Base-by-base conservation (phyloP, 2,888 invertebrate species). In the Ferdinandea cuprea region DNA sequence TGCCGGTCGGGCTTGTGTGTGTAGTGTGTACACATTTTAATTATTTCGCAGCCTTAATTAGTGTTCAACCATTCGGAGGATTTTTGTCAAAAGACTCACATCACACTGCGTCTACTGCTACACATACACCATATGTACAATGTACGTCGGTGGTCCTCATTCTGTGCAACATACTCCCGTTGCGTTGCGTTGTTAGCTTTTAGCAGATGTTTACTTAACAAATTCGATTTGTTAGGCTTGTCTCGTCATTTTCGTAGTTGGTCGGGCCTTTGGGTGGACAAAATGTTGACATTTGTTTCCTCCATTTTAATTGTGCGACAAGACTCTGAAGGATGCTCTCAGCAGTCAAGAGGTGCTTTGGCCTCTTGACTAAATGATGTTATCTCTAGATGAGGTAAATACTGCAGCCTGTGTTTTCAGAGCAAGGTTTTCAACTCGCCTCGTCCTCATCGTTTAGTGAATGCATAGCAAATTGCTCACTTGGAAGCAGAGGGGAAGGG, bases 1-100 rank as follows among this genome's bases (percentile, higher is more conserved):
- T 8, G 30, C 35, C 3, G 35, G 15, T n/a, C 13, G 35, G 11
- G 56, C 25, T 44, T 72, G 63, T 65, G 65, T 72, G 63, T 65
- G 65, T 32, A 42, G 56, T 72, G 63, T 65, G 65, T 42, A 50
- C 13, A 59, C 30, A 25, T 30, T 74, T 74, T 44, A 76, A 76
- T 76, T 76, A 76, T 76, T 59, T 66, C 66, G 46, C 66, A 66
- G 66, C 66, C 66, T 76, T 76, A 76, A 76, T 76, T 76, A 76
- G 74, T 76, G 74, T 44, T 76, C 50, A 59, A 32, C 66, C 68
- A 25, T 58, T 40, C 30, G 42, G 42, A 28, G 46, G 58, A 8
- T 58, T 59, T 76, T 66, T 59, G 32, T 66, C 44, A 59, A 66
- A 66, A 65, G 46, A 11, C 59, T 46, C 35, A 28, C 69, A 37